Base-by-base conservation (phyloP, 92 coral and sea anemone species). In the Parazoanthus swiftii region DNA sequence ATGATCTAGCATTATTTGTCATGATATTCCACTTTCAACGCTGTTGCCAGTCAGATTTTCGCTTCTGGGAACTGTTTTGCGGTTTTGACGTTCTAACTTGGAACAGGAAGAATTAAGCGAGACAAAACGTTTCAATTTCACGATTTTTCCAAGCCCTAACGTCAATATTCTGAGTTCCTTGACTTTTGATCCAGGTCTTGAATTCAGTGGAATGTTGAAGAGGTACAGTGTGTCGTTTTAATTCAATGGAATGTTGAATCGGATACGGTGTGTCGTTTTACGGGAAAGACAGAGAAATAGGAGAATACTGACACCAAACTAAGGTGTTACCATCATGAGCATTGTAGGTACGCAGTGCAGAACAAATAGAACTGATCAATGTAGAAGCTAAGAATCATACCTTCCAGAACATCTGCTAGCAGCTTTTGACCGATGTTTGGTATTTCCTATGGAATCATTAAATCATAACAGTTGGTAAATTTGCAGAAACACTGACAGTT, bases 321-420 rank as follows among this genome's bases (percentile, higher is more conserved):
- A n/a, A 18, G n/a, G 72, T 54, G 9, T 54, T 13, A 14, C 76
- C 5, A 21, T 8, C 20, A 36, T 14, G 42, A 9, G 20, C 4
- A 3, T 72, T 33, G 42, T 38, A 39, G 29, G 4, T 35, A 14
- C 26, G 11, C 25, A 76, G 10, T 6, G 11, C 26, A 37, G 20
- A 37, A 4, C 18, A 46, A 46, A 77, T 8, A 77, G 6, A 59
- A 6, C 7, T 10, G 39, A 10, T 29, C 33, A 29, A 29, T 4
- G 48, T 79, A 16, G 14, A 44, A 38, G 33, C 23, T 1, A 51
- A 33, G 6, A 83, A 59, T 23, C 90, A 51, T 90, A 97, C 99
- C 99, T 95, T 97, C 99, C 50, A 97, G 84, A 42, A 95, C 89
- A 83, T 97, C 99, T 39, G 99, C 98, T 72, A 95, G 91, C 23